Evolutionary conservation across 2,888 invertebrate genomes (phyloP).

Genomic region (Andrena fulva): DNA sequence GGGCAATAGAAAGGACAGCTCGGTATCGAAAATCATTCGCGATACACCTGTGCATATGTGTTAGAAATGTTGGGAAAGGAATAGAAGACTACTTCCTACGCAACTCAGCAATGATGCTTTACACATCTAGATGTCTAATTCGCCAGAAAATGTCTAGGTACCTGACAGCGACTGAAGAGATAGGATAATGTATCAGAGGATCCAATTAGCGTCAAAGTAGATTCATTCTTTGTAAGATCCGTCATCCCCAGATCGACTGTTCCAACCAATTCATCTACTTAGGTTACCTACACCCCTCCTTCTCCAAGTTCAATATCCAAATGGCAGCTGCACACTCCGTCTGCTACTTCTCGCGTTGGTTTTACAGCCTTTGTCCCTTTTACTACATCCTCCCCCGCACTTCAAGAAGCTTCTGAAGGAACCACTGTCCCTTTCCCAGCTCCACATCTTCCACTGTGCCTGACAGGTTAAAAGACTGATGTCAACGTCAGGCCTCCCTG

Average conservation of each 20-base stretch:
- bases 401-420: not conserved
- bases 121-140: too few species aligned
- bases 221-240: not conserved
- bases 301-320: slow-evolving; percentile 7
- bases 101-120: too few species aligned
- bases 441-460: not conserved
- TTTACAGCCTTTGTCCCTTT: slow-evolving; percentile 47
- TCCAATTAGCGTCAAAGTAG: not conserved
- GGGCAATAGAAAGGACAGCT: not conserved
- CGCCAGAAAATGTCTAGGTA: not conserved
- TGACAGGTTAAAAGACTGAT: slow-evolving; percentile 7
- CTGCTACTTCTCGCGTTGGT: slow-evolving; percentile 5
- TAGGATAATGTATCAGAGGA: not conserved
- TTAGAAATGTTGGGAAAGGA: too few species aligned
- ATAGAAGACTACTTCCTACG: too few species aligned
- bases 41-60: too few species aligned
- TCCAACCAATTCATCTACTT: not conserved
- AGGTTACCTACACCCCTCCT: not conserved
- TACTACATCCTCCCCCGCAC: slow-evolving; percentile 14
- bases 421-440: not conserved
- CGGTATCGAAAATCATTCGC: too few species aligned
- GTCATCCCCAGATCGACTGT: slow-evolving; percentile 3
- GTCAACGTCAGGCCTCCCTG: slow-evolving; percentile 21
- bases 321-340: slow-evolving; percentile 4
- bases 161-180: not conserved